Conservation (phyloP, 2,888 invertebrate genomes). For the Odontocerum albicorne region DNA sequence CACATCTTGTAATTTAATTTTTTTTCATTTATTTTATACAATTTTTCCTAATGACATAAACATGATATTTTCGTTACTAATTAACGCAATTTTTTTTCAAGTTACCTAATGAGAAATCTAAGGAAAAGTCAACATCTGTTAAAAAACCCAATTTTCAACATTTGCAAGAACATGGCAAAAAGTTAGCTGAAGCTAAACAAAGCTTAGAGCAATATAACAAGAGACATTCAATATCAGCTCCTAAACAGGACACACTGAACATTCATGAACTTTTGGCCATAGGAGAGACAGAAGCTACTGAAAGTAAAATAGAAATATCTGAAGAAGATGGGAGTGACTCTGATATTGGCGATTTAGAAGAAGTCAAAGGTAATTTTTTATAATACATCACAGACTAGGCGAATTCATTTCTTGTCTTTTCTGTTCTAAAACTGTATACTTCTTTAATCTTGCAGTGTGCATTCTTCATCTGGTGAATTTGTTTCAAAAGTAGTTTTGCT, state of each 20-base stretch:
- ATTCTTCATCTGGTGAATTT: neutral
- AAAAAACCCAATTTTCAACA: slow-evolving; percentile 57
- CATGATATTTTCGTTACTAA: too few relatives aligned
- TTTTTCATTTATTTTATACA: too few relatives aligned
- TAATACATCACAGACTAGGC: too few relatives aligned
- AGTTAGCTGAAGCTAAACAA: slow-evolving; percentile 63
- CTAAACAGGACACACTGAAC: slow-evolving; percentile 48
- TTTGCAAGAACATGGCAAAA: slow-evolving; percentile 60
- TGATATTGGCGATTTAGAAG: slow-evolving; percentile 74
- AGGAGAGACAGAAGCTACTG: slow-evolving; percentile 58
- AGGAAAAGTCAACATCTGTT: neutral
- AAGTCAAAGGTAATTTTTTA: slow-evolving; percentile 64
- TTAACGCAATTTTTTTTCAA: slow-evolving; percentile 2
- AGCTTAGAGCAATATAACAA: slow-evolving; percentile 55
- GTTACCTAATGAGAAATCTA: neutral
- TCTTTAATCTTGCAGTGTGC: neutral
- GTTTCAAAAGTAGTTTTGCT: neutral
- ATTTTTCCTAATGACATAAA: too few relatives aligned
- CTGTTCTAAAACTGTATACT: neutral
- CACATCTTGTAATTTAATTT: too few relatives aligned
- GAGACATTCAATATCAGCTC: slow-evolving; percentile 35
- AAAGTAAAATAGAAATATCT: slow-evolving; percentile 40
- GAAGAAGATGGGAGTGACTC: slow-evolving; percentile 52
- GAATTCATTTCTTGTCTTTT: too few relatives aligned
- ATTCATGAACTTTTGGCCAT: slow-evolving; percentile 66